These are phyloP conservation scores for Ceraclea dissimilis DNA, from an alignment of 2,888 invertebrate species.

Conservation along the genomic window DNA sequence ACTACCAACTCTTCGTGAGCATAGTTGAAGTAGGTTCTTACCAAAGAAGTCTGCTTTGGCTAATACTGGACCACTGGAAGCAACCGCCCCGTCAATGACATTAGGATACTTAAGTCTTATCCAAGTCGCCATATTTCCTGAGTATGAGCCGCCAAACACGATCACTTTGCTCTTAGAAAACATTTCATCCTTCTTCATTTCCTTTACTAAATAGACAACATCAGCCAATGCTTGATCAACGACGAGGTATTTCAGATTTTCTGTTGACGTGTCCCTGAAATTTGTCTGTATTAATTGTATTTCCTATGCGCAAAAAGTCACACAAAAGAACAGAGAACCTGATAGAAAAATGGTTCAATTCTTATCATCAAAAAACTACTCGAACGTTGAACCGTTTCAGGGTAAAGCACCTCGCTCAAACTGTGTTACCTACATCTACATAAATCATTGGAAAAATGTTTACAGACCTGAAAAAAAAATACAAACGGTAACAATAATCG, in stretches of 20 bases:
- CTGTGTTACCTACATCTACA: too few species aligned
- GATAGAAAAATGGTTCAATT: neutral
- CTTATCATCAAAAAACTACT: neutral
- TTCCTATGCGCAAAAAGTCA: neutral
- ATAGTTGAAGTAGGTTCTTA: conserved; percentile 25
- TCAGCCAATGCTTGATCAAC: conserved; percentile 40
- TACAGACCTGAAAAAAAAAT: too few species aligned
- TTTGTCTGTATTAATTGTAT: neutral
- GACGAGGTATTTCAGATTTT: conserved; percentile 34
- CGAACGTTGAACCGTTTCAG: too few species aligned
- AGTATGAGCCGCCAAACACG: conserved; percentile 42
- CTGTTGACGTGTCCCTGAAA: conserved; percentile 23
- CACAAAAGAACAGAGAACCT: neutral
- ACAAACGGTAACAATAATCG: too few species aligned
- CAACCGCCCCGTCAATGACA: conserved; percentile 38
- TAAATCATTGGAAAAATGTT: too few species aligned
- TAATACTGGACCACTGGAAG: conserved; percentile 41
- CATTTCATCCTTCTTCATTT: conserved; percentile 25
- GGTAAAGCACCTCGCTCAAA: too few species aligned
- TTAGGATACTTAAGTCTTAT: conserved; percentile 40
- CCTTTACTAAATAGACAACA: conserved; percentile 36
- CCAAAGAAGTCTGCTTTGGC: conserved; percentile 39
- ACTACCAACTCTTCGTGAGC: neutral
- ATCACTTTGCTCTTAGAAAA: conserved; percentile 28
- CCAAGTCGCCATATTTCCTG: conserved; percentile 44